Evolutionary conservation across 1,140 invertebrate genomes (phyloP), one percentile per base, ranked within the genome.

Genomic region (Stenopsyche tienmushanensis): DNA sequence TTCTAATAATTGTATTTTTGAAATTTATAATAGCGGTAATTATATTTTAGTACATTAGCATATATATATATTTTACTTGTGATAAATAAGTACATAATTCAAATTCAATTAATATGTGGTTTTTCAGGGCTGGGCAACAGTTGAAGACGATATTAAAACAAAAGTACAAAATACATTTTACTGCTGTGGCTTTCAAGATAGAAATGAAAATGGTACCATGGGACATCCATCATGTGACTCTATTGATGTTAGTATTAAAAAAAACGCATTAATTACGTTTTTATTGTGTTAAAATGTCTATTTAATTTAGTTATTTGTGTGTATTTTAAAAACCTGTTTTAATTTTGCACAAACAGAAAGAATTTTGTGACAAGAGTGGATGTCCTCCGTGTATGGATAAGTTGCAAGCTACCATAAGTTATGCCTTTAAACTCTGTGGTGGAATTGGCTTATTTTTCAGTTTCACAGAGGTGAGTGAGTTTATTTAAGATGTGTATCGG

Each of bases 401-500:
- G 74, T 78, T 97, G 15, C 86, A 91, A 71, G 84, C 84, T 18
- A 89, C 87, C 2, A 94, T 97, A 70, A 85, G 90, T 72, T 88
- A 89, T 74, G 93, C 91, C n/a, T 93, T 97, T 72, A 91, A 92
- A 77, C 80, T 92, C 2, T 92, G 91, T 73, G 96, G 96, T 54
- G 91, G 92, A 55, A 89, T 97, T 72, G 95, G 94, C 65, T 80
- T 98, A 24, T 96, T 98, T 80, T 98, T 98, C 81, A 97, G 94
- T 74, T 97, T 98, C 76, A 96, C 94, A 52, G 95, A 98, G 92
- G 96, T 97, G 85, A n/a, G n/a, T n/a, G n/a, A n/a, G n/a, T n/a
- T n/a, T n/a, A 8, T n/a, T 41, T 41, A 3, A 60, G 25, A 17
- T 60, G 8, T 41, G 8, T 41, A 41, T 9, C 39, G n/a, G 8